Conservation (phyloP, 2,113 vertebrate species). For the Mustela nigripes region DNA sequence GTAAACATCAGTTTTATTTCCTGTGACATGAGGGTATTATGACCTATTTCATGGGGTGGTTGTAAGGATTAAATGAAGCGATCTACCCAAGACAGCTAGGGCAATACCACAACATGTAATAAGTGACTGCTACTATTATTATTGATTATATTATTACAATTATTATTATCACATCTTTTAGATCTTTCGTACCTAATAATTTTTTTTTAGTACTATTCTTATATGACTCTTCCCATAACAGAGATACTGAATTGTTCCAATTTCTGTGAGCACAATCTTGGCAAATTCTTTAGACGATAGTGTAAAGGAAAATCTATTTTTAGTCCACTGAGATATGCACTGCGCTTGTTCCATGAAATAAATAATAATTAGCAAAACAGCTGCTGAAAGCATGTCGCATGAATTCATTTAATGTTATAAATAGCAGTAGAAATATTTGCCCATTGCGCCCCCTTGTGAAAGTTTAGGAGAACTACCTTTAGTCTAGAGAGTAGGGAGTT, state of each 20-base stretch:
- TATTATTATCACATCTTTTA: slow-evolving; percentile 49
- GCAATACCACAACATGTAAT: neutral
- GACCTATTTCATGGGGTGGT: neutral
- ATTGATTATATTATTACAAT: neutral
- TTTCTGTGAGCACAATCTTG: slow-evolving; percentile 22
- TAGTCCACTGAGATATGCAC: neutral
- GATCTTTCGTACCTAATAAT: neutral
- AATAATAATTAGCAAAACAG: slow-evolving; percentile 44
- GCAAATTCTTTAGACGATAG: slow-evolving; percentile 9
- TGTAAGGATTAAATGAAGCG: neutral
- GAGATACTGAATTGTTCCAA: neutral
- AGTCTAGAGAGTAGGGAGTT: neutral
- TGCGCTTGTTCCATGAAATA: slow-evolving; percentile 14
- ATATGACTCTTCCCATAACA: neutral
- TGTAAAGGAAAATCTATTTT: slow-evolving; percentile 60
- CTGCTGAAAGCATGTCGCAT: neutral
- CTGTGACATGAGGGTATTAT: neutral
- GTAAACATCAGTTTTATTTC: neutral
- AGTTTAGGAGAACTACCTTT: neutral
- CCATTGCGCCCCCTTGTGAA: slow-evolving; percentile 66
- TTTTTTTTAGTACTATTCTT: slow-evolving; percentile 40
- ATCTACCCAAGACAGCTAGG: neutral
- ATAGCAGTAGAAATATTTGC: slow-evolving; percentile 58
- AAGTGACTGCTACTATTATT: neutral
- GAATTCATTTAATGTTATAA: neutral